Conservation (phyloP, 2,888 invertebrate species). For the Napeogenes sylphis region DNA sequence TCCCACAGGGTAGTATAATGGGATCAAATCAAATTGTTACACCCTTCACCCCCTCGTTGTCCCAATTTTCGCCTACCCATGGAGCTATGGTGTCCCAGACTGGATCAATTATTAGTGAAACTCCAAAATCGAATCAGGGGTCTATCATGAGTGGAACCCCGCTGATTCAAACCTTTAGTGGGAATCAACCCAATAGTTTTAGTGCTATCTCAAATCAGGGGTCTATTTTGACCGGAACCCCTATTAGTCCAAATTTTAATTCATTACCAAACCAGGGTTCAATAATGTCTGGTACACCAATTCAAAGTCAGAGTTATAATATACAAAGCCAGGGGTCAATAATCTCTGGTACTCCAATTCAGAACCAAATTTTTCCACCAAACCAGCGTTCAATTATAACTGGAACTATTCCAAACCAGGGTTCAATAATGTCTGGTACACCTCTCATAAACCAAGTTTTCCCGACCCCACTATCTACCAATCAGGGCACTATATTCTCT, state of each 20-base stretch:
- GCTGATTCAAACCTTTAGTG: conserved; percentile 5
- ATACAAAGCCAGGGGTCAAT: conserved; percentile 27
- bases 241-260: conserved; percentile 13
- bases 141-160: conserved; percentile 11
- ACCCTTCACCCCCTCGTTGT: conserved; percentile 41
- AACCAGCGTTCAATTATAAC: conserved; percentile 14
- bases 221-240: conserved; percentile 19
- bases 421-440: conserved; percentile 21
- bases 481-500: conserved; percentile 17
- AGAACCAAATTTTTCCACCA: conserved; percentile 17
- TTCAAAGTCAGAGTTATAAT: conserved; percentile 11
- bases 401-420: conserved; percentile 14
- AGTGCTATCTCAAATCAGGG: conserved; percentile 20
- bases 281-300: conserved; percentile 10
- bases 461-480: background rate
- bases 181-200: conserved; percentile 9
- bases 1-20: conserved; percentile 62
- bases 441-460: conserved; percentile 10
- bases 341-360: conserved; percentile 20
- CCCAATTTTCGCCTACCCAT: conserved; percentile 40
- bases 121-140: conserved; percentile 24
- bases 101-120: conserved; percentile 34
- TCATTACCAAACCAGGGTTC: conserved; percentile 22
- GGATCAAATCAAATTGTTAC: conserved; percentile 39
- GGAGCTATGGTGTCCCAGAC: conserved; percentile 34